Evolutionary conservation across 1,140 invertebrate species (phyloP).

Genomic region (Procambarus virginalis): DNA sequence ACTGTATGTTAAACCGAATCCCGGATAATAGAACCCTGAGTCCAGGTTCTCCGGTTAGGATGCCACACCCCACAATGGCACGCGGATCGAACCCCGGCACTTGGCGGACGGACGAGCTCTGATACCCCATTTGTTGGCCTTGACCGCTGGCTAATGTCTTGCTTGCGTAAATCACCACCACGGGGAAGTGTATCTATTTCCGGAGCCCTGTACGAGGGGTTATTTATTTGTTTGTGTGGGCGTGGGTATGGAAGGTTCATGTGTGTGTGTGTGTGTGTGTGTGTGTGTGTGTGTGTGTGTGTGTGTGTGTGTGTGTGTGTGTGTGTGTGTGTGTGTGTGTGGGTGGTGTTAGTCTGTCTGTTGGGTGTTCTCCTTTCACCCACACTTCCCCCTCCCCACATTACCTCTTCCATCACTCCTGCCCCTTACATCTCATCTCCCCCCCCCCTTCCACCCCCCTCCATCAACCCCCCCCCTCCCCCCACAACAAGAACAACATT

Average conservation of each 20-base stretch:
- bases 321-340: not conserved
- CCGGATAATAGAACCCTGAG: no score
- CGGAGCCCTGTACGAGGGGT: not conserved
- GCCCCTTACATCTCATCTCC: not conserved
- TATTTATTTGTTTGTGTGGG: not conserved
- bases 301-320: not conserved
- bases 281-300: conserved; percentile 2
- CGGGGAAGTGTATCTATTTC: not conserved
- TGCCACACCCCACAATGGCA: no score
- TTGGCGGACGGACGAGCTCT: no score
- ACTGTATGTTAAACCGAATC: no score
- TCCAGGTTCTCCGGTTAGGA: no score
- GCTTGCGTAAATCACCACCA: no score
- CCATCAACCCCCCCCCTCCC: not conserved
- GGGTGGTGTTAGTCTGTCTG: not conserved
- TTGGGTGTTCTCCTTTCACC: not conserved
- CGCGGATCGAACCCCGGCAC: no score
- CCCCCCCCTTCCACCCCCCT: not conserved
- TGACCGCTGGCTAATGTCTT: no score
- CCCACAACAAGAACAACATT: no score
- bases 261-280: not conserved
- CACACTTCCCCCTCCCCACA: no score
- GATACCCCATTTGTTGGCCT: no score
- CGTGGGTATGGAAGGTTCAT: not conserved
- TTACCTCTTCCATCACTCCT: not conserved